A percentile compares a stretch with the other conserved stretches of the same genome.
Conservation (phyloP, 2,797 vertebrate genomes). For the Pelobates cultripes region DNA sequence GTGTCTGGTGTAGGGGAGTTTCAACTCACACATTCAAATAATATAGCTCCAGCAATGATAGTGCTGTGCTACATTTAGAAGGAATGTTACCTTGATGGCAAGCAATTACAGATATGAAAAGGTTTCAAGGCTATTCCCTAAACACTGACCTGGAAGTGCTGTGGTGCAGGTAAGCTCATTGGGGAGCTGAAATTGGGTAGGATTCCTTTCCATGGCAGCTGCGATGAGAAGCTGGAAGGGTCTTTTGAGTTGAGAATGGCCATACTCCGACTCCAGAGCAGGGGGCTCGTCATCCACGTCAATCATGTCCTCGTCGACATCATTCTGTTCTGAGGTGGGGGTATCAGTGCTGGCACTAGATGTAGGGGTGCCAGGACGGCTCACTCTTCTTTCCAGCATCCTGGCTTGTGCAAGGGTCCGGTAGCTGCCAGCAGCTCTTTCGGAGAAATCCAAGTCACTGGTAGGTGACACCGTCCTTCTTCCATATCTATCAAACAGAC, state of each 20-base stretch:
- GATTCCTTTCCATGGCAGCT: slow-evolving; percentile 96
- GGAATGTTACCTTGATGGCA: too few species aligned
- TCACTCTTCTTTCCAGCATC: slow-evolving; percentile 89
- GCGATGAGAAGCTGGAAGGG: slow-evolving; percentile 96
- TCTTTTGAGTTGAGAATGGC: slow-evolving; percentile 83
- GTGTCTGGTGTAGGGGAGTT: too few species aligned
- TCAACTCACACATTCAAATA: too few species aligned
- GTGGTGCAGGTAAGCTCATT: slow-evolving; percentile 96
- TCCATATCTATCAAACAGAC: slow-evolving; percentile 83
- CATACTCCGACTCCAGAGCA: slow-evolving; percentile 82
- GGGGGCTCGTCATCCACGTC: slow-evolving; percentile 90
- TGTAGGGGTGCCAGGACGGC: slow-evolving; percentile 92
- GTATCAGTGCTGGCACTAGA: slow-evolving; percentile 90
- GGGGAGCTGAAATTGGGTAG: slow-evolving; percentile 96
- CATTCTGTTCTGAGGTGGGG: slow-evolving; percentile 94
- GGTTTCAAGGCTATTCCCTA: too few species aligned
- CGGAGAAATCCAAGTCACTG: slow-evolving; percentile 86
- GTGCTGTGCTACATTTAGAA: too few species aligned
- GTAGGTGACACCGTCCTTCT: slow-evolving; percentile 87
- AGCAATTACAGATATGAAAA: too few species aligned
- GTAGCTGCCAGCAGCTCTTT: slow-evolving; percentile 76
- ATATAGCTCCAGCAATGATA: too few species aligned
- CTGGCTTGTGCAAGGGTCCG: slow-evolving; percentile 88
- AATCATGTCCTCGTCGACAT: slow-evolving; percentile 87
- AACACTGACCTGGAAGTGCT: slow-evolving; percentile 86